Percentiles rank a stretch among this genome's conserved stretches.
phyloP scores from a whole-genome alignment of 2,888 invertebrate genomes.

The Molorchus minor region DNA sequence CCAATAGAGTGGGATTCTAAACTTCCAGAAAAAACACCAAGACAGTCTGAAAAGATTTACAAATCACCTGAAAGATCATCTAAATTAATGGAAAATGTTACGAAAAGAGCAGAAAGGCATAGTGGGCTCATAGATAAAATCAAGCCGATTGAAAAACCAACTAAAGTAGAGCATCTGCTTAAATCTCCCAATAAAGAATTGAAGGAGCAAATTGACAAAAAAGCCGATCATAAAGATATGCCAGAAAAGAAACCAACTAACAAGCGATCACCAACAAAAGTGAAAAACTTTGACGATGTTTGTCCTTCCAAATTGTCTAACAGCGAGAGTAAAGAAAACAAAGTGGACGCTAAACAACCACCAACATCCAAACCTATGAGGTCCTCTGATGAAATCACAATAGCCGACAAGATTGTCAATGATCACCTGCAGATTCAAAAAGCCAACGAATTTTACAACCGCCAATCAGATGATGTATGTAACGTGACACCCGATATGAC shows the following conservation, averaged over 20 bases:
- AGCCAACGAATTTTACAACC: constrained; percentile 43
- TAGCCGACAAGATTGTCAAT: constrained; percentile 52
- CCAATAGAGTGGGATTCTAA: neutral
- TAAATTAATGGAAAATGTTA: neutral
- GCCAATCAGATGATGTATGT: constrained; percentile 33
- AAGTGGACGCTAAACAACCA: constrained; percentile 39
- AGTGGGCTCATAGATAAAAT: constrained; percentile 11
- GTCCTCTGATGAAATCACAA: constrained; percentile 47
- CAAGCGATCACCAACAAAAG: constrained; percentile 39
- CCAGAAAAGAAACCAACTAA: constrained; percentile 25
- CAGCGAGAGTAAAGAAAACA: constrained; percentile 50
- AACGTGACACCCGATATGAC: constrained; percentile 32
- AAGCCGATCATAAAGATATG: constrained; percentile 38
- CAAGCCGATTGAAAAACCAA: constrained; percentile 27
- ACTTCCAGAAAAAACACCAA: constrained; percentile 3
- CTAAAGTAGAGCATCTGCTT: constrained; percentile 36
- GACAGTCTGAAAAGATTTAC: constrained; percentile 16
- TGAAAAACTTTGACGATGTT: constrained; percentile 49
- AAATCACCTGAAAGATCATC: constrained; percentile 16
- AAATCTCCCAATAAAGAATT: constrained; percentile 49
- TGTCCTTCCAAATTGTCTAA: constrained; percentile 45
- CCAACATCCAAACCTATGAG: constrained; percentile 38
- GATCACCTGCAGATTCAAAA: constrained; percentile 55
- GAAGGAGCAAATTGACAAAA: constrained; percentile 44
- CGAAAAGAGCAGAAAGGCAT: neutral